Conservation (phyloP, 2,113 vertebrate species). For the Dipodomys spectabilis region DNA sequence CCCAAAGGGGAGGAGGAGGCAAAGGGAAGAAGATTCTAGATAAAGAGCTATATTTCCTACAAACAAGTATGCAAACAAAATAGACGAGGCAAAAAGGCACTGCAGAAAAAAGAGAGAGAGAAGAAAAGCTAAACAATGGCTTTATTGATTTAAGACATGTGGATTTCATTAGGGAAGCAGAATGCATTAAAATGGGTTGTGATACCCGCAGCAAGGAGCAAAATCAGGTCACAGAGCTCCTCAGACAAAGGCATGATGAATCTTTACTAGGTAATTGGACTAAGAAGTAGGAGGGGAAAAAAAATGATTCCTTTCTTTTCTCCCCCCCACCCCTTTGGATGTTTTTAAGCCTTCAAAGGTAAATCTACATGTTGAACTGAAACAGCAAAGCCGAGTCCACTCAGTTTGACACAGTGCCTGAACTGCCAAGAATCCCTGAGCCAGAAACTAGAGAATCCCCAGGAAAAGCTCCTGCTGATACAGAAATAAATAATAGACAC, state of each 20-base stretch:
- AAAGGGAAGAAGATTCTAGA: slow-evolving; percentile 38
- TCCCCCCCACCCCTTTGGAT: background rate
- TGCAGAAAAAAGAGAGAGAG: slow-evolving; percentile 3
- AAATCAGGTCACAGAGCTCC: slow-evolving; percentile 75
- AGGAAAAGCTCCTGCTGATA: slow-evolving; percentile 62
- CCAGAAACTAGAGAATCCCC: slow-evolving; percentile 70
- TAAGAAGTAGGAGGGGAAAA: slow-evolving; percentile 43
- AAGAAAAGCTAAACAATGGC: slow-evolving; percentile 72
- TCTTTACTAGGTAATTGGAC: slow-evolving; percentile 77
- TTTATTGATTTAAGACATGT: slow-evolving; percentile 84
- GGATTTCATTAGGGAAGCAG: slow-evolving; percentile 77
- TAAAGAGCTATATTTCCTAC: slow-evolving; percentile 59
- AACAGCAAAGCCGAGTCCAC: slow-evolving; percentile 49
- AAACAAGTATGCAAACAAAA: slow-evolving; percentile 72
- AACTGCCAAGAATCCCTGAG: slow-evolving; percentile 28
- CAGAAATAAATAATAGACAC: slow-evolving; percentile 75
- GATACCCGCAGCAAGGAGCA: slow-evolving; percentile 77
- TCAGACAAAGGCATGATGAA: slow-evolving; percentile 72
- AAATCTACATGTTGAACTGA: slow-evolving; percentile 25
- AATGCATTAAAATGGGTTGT: slow-evolving; percentile 77
- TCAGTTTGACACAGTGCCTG: slow-evolving; percentile 32
- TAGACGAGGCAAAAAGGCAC: slow-evolving; percentile 47
- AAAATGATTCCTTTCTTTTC: slow-evolving; percentile 40
- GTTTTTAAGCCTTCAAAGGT: slow-evolving; percentile 65
- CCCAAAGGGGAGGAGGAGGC: background rate